phyloP scores from a whole-genome alignment of 2,113 vertebrate species.

The Lates calcarifer region DNA sequence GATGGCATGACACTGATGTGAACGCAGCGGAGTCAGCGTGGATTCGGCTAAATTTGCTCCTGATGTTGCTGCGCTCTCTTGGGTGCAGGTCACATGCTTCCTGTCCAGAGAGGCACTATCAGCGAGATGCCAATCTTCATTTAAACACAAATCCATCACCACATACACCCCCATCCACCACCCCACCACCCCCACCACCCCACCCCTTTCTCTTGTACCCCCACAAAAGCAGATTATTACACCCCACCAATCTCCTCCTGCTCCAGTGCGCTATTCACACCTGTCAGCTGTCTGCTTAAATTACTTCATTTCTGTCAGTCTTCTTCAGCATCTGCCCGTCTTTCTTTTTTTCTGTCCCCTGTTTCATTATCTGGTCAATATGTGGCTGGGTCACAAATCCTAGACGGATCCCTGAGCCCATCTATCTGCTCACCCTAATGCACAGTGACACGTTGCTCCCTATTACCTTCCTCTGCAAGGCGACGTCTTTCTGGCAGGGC shows the following conservation, averaged over 20 bases:
- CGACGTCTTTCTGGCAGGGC: constrained; percentile 35
- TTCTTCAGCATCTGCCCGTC: background rate
- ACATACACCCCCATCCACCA: constrained; percentile 48
- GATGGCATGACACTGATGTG: constrained; percentile 10
- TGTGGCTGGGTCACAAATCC: constrained; percentile 20
- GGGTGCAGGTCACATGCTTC: constrained; percentile 29
- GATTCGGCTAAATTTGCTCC: background rate
- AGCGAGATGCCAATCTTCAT: constrained; percentile 62
- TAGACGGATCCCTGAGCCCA: constrained; percentile 13
- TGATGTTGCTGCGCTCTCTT: background rate
- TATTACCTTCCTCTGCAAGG: constrained; percentile 36
- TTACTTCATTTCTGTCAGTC: constrained; percentile 50
- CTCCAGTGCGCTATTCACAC: constrained; percentile 27
- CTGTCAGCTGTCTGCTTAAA: constrained; percentile 51
- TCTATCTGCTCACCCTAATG: constrained; percentile 46
- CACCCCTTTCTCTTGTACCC: background rate
- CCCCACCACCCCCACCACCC: background rate
- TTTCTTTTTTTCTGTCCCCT: constrained; percentile 18
- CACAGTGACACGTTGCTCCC: constrained; percentile 34
- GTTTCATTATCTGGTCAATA: constrained; percentile 47
- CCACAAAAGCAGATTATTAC: constrained; percentile 34
- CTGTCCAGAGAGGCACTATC: constrained; percentile 15
- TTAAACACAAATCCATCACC: constrained; percentile 49
- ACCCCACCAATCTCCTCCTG: background rate
- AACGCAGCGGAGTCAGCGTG: background rate